Evolutionary conservation across 2,113 vertebrate species (phyloP).

Genomic region (Empidonax traillii): DNA sequence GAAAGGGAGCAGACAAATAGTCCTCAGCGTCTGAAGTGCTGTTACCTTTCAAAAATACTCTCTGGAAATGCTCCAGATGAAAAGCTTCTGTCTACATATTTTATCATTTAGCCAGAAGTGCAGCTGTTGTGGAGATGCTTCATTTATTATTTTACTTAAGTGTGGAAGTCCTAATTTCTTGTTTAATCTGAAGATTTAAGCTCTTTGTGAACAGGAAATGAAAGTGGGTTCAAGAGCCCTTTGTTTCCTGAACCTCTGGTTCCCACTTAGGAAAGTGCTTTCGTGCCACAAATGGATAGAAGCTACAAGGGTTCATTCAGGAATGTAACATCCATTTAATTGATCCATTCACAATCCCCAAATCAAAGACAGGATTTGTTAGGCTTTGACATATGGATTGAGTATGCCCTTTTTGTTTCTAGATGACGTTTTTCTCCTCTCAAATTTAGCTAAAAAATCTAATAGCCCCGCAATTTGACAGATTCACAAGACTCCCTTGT

Average conservation of each 20-base stretch:
- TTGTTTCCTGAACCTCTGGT: background rate
- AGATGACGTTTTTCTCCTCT: slow-evolving; percentile 21
- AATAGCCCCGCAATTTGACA: slow-evolving; percentile 37
- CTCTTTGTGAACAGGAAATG: background rate
- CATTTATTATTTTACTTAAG: background rate
- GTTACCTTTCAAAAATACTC: background rate
- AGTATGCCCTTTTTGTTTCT: slow-evolving; percentile 48
- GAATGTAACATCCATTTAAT: slow-evolving; percentile 18
- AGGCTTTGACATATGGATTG: slow-evolving; percentile 24
- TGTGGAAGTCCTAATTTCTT: background rate
- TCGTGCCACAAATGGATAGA: slow-evolving; percentile 24
- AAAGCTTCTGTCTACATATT: background rate
- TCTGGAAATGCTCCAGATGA: background rate
- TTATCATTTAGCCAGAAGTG: background rate
- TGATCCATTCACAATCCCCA: slow-evolving; percentile 47
- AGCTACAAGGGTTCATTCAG: slow-evolving; percentile 43
- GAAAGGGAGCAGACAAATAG: background rate
- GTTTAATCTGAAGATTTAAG: background rate
- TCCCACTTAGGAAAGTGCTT: background rate
- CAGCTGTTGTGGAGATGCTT: background rate
- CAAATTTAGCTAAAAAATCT: slow-evolving; percentile 51
- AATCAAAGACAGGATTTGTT: slow-evolving; percentile 51
- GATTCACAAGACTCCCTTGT: slow-evolving; percentile 61
- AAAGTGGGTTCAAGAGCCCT: slow-evolving; percentile 9
- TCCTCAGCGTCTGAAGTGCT: background rate